Percentiles rank a stretch among this genome's conserved stretches.
phyloP scores from a whole-genome alignment of 1,140 invertebrate species.

The Trichonephila clavata region DNA sequence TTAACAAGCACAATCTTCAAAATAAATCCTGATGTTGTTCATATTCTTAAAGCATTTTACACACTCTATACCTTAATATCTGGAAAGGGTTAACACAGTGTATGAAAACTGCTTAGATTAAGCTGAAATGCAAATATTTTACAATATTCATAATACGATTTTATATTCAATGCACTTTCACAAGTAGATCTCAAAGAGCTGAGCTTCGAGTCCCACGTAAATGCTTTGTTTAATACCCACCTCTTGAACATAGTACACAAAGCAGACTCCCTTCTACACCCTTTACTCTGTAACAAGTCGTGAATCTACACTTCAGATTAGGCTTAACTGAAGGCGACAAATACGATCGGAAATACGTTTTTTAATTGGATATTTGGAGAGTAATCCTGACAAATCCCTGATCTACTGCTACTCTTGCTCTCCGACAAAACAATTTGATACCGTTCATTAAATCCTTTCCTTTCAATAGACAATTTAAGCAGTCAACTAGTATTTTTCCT shows the following conservation, averaged over 20 bases:
- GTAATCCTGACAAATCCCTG: constrained; percentile 37
- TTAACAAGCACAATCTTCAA: too few species aligned
- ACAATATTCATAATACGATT: not conserved
- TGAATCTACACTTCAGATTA: constrained; percentile 52
- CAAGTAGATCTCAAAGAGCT: not conserved
- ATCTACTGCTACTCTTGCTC: constrained; percentile 33
- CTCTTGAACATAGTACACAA: not conserved
- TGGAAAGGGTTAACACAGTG: not conserved
- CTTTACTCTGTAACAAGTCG: constrained; percentile 4
- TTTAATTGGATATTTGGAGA: constrained; percentile 67
- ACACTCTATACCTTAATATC: not conserved
- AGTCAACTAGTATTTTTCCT: constrained; percentile 55
- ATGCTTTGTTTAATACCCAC: not conserved
- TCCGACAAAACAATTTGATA: constrained; percentile 68
- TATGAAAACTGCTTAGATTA: not conserved
- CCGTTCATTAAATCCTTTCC: constrained; percentile 54
- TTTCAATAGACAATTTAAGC: constrained; percentile 54
- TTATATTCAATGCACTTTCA: not conserved
- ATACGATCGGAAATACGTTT: constrained; percentile 36
- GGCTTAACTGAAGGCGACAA: constrained; percentile 42
- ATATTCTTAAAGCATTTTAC: not conserved
- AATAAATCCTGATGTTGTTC: too few species aligned
- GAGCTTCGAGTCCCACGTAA: not conserved
- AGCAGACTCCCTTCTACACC: not conserved
- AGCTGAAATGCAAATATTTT: not conserved